Base-by-base conservation (phyloP, 2,888 invertebrate species). In the Axea sp. region DNA sequence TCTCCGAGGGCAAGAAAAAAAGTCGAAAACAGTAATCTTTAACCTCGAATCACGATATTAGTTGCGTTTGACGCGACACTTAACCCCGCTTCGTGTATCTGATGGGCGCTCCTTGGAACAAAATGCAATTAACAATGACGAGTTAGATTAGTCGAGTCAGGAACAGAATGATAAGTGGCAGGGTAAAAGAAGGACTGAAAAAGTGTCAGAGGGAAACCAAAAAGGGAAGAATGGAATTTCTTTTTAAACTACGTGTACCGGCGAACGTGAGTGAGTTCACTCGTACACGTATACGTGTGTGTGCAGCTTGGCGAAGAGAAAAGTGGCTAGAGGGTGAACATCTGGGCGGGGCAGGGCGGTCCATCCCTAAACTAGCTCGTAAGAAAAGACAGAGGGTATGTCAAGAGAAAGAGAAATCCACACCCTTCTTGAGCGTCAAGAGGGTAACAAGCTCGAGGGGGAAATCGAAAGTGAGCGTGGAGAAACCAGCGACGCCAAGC, bases 381-480 rank as follows among this genome's bases (percentile, higher is more conserved):
- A 83, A 81, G 82, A 80, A 82, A 81, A 83, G 78, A 77, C 77
- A 77, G 77, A 77, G 80, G 78, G 78, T 77, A 77, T 73, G 67
- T 57, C 65, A 60, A 47, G 62, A 68, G 59, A 51, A 73, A 37
- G 72, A 45, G 67, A 64, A 60, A 41, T 73, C 75, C 73, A 68
- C 74, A 80, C 76, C 80, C 77, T 77, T 79, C 76, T 75, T 76
- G 71, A 77, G 80, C 80, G 80, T 78, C 80, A 80, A 80, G 80
- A 82, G 86, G 84, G 85, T 86, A 86, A 86, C 86, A 82, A 85
- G 85, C 81, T 83, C 77, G 80, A 78, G 83, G 85, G 85, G 77
- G 82, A 87, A 87, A 87, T 86, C 85, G 85, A 86, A 87, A 86
- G 87, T 86, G 83, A 85, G 77, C 80, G 81, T 77, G 74, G 69